Evolutionary conservation across 1,140 invertebrate species (phyloP), one percentile per base, ranked within the genome.

Genomic region (Vanessa tameamea): DNA sequence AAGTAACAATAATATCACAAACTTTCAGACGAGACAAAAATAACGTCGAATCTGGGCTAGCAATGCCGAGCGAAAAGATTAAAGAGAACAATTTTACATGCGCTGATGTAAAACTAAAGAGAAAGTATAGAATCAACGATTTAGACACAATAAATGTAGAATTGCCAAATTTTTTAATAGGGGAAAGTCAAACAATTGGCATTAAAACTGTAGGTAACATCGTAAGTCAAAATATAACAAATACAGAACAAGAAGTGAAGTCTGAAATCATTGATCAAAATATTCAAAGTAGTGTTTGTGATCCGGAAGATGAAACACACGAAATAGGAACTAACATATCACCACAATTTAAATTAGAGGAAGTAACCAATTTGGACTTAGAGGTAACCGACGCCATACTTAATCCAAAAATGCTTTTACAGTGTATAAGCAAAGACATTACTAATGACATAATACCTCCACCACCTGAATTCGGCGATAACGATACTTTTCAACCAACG

Each of bases 371-470:
- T 67, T 71, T 77, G n/a, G 64, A 78, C 53, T 61, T 48, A 26
- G 67, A 80, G 47, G 70, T 67, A 64, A 53, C 65, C 26, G 73
- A 86, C 37, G 78, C 81, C 9, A 83, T 90, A 85, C 83, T 92
- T 55, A 82, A 92, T 78, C 90, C 90, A 43, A 90, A 84, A 82
- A 82, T 80, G 48, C 55, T 92, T 15, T 75, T 92, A 51, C 74
- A 85, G 66, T 77, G 68, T 79, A 75, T 79, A 13, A 76, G 55
- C 64, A 76, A 79, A 26, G 69, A 77, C 31, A 65, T 80, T 9
- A 37, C 0, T 69, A 12, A 74, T 51, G 77, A 77, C 26, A 75
- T 88, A 48, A 83, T 89, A 61, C 80, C 87, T 12, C 88, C 88
- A 8, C 89, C 90, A n/a, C 50, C 75, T 13, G 80, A 87, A 76